Evolutionary conservation across 2,113 vertebrate genomes (phyloP).

Genomic region (Elgaria multicarinata): DNA sequence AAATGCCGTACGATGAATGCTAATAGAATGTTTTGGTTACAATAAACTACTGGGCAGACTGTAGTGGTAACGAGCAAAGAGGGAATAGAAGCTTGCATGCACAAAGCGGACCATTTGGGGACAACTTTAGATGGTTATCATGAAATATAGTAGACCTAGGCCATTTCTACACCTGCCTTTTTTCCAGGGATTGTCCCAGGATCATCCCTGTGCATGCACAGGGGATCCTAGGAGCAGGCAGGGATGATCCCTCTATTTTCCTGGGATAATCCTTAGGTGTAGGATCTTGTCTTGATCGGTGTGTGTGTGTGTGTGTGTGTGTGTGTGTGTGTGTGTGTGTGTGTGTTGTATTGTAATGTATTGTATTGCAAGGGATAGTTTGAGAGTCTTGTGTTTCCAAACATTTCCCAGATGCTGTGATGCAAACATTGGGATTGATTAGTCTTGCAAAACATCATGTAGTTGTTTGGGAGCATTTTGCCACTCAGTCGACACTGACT

Average conservation of each 20-base stretch:
- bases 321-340: too few species aligned
- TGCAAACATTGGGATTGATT: background rate
- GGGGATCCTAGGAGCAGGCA: too few species aligned
- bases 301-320: too few species aligned
- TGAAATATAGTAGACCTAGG: too few species aligned
- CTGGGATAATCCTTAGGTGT: too few species aligned
- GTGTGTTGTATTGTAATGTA: too few species aligned
- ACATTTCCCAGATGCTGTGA: background rate
- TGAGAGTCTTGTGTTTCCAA: conserved; percentile 11
- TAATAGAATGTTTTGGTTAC: background rate
- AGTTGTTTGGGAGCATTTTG: background rate
- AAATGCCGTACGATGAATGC: conserved; percentile 16
- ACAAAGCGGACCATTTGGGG: background rate
- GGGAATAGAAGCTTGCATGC: background rate
- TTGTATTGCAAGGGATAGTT: background rate
- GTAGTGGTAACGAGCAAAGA: background rate
- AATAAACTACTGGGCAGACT: conserved; percentile 14
- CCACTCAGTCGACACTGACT: too few species aligned
- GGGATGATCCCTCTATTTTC: too few species aligned
- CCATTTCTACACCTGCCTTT: too few species aligned
- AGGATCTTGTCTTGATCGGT: too few species aligned
- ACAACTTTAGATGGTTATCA: background rate
- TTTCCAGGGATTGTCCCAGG: too few species aligned
- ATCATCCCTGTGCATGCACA: too few species aligned
- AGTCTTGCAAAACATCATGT: background rate